A percentile compares a stretch with the other conserved stretches of the same genome.
Evolutionary conservation across 2,113 vertebrate genomes (phyloP).

Genomic region (Cromileptes altivelis): DNA sequence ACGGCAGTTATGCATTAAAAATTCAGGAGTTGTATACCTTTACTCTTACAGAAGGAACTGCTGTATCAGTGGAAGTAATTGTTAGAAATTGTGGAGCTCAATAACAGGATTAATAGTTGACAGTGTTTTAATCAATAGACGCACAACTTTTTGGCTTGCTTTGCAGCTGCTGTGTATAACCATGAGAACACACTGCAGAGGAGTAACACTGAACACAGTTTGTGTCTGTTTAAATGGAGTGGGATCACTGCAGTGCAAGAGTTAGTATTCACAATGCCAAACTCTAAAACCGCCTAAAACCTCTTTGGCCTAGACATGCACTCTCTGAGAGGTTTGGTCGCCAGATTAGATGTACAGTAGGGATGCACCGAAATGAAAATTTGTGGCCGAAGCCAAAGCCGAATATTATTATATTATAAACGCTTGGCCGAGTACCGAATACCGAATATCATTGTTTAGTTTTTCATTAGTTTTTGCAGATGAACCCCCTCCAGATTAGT

Average conservation of each 20-base stretch:
- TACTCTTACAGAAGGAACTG: not conserved
- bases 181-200: not conserved
- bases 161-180: not conserved
- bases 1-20: not conserved
- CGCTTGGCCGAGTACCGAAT: no score
- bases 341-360: conserved; percentile 35
- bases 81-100: no score
- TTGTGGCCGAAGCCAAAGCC: no score
- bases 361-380: no score
- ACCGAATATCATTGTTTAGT: no score
- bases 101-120: not conserved
- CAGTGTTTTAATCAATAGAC: not conserved
- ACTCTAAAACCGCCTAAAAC: conserved; percentile 27
- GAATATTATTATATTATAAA: no score
- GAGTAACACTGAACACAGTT: not conserved
- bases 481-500: no score
- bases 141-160: not conserved
- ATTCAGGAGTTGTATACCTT: not conserved
- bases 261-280: conserved; percentile 8
- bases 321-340: conserved; percentile 46
- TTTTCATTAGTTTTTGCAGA: no score
- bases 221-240: conserved; percentile 6
- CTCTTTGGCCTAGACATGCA: conserved; percentile 38
- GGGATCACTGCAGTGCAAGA: conserved; percentile 5
- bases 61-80: not conserved